Percentiles rank a stretch among this genome's conserved stretches.
Conservation (phyloP, 2,113 vertebrate species). For the Oenanthe oenanthe region DNA sequence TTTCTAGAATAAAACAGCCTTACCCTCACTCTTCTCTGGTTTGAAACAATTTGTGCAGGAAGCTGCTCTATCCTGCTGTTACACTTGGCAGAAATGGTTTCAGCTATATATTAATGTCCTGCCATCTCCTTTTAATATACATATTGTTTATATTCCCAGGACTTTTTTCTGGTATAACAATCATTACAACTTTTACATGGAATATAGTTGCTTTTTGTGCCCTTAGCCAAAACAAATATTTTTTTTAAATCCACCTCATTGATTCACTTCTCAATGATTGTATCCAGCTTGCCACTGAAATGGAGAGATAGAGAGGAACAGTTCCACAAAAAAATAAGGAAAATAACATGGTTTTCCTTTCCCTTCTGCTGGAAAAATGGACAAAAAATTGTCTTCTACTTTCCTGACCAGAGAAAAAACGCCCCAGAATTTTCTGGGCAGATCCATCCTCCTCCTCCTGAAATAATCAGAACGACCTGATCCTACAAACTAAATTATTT, state of each 20-base stretch:
- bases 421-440: not conserved
- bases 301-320: not conserved
- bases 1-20: conserved; percentile 20
- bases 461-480: not conserved
- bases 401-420: not conserved
- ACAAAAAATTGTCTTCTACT: not conserved
- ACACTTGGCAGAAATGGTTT: conserved; percentile 51
- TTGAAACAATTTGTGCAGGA: conserved; percentile 52
- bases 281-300: not conserved
- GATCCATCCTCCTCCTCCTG: not conserved
- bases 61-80: conserved; percentile 36
- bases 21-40: not conserved
- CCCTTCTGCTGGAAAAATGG: not conserved
- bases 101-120: conserved; percentile 50
- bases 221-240: conserved; percentile 53
- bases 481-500: not conserved
- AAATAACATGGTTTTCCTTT: not conserved
- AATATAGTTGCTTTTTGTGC: not conserved
- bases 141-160: conserved; percentile 46
- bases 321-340: not conserved
- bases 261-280: conserved; percentile 23
- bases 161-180: conserved; percentile 54
- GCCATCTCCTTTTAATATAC: conserved; percentile 54
- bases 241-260: conserved; percentile 47
- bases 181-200: conserved; percentile 45